Percentiles rank a stretch among this genome's conserved stretches.
These are phyloP conservation scores for Coluber constrictor DNA, from an alignment of 2,797 vertebrate genomes.

Conservation along the genomic window DNA sequence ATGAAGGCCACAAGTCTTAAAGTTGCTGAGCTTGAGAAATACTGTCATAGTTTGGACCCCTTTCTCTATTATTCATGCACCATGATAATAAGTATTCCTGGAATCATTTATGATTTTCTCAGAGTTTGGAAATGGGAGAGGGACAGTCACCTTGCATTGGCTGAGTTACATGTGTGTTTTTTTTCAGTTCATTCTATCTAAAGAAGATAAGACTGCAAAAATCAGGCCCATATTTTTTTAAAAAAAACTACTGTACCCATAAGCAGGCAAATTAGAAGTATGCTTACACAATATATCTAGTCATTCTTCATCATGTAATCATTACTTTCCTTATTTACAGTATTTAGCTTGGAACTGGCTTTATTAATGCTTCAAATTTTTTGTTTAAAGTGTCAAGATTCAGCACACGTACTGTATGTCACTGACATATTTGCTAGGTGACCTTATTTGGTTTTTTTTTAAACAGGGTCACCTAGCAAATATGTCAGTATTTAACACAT, in stretches of 20 bases:
- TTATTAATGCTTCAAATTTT: background rate
- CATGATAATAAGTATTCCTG: background rate
- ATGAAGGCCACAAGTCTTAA: background rate
- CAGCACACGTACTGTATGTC: background rate
- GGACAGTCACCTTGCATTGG: background rate
- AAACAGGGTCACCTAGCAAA: too few species aligned
- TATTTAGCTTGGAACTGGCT: background rate
- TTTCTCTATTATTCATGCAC: background rate
- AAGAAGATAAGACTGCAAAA: background rate
- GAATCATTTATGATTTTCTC: background rate
- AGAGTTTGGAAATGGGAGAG: background rate
- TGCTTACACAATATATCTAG: too few species aligned
- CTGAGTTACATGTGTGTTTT: background rate
- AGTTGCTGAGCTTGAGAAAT: background rate
- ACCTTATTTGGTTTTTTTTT: background rate
- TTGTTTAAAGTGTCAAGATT: background rate
- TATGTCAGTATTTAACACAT: too few species aligned
- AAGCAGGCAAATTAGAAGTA: background rate
- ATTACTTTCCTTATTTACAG: background rate
- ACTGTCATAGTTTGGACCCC: background rate
- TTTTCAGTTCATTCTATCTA: background rate
- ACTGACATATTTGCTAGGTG: background rate
- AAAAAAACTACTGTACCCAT: background rate
- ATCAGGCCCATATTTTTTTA: background rate
- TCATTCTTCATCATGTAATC: background rate